Percentiles rank a stretch among this genome's conserved stretches.
These are phyloP conservation scores for Oligia strigilis DNA, from an alignment of 2,888 invertebrate genomes.

Conservation along the genomic window DNA sequence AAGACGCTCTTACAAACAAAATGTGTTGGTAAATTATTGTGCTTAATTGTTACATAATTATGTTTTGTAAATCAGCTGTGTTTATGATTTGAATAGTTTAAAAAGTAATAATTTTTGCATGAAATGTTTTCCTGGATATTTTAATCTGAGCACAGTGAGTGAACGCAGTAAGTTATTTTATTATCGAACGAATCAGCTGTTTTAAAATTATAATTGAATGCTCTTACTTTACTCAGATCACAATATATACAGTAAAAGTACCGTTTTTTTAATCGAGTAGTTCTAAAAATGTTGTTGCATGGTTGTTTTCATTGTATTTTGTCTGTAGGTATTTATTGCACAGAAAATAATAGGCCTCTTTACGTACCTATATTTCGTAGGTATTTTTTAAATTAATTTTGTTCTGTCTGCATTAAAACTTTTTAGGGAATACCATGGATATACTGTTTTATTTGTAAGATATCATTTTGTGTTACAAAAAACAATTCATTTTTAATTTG, in stretches of 20 bases:
- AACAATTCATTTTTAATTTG: not conserved
- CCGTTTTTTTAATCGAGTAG: not conserved
- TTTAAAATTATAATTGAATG: not conserved
- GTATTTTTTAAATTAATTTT: not conserved
- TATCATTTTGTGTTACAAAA: not conserved
- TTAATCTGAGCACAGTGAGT: not conserved
- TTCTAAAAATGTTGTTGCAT: conserved; percentile 11
- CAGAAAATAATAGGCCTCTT: not conserved
- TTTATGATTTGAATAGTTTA: conserved; percentile 9
- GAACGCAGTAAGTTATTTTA: not conserved
- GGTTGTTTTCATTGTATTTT: conserved; percentile 14
- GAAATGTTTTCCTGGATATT: conserved; percentile 7
- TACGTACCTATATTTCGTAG: not conserved
- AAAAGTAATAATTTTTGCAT: not conserved
- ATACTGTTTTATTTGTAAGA: not conserved
- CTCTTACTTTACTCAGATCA: not conserved
- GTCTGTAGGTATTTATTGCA: not conserved
- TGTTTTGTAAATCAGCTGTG: not conserved
- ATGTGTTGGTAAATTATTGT: not conserved
- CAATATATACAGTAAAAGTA: not conserved
- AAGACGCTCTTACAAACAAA: not conserved
- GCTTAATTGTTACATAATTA: not conserved
- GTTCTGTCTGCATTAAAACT: too few relatives aligned
- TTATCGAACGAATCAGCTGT: not conserved
- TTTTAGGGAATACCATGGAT: not conserved